Evolutionary conservation across 2,888 invertebrate species (phyloP), one percentile per base, ranked within the genome.

Genomic region (Meghimatium bilineatum): DNA sequence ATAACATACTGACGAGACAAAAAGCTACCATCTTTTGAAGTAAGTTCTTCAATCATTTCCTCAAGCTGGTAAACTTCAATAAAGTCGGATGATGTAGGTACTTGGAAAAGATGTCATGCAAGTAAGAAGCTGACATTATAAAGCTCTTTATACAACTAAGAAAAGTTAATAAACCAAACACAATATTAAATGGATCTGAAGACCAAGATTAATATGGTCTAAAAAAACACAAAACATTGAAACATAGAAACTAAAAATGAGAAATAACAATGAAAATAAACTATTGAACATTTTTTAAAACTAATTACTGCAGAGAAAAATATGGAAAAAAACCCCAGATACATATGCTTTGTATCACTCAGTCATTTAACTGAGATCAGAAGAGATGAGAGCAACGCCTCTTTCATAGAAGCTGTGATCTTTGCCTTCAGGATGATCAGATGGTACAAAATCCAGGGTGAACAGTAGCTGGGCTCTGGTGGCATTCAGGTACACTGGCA

Each of bases 401-500:
- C 99, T 95, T 94, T 99, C 99, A 94, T 99, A 99, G 95, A 99
- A 99, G 85, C 92, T 92, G 93, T 97, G 97, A 93, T 98, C 98
- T 82, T 96, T 97, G 92, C 97, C 97, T 63, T 97, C 97, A n/a
- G 77, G 60, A 92, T 97, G 97, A 76, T 97, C 96, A 77, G 97
- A 97, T 81, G 98, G 96, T 90, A 97, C 96, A 93, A 99, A 95
- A 91, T 99, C 97, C 84, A 99, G 96, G 0, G 98, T 98, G 94
- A 99, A 99, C 87, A 99, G 95, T 85, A 98, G 95, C 94, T 99
- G 99, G 0, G 97, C 96, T 89, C 99, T 96, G 26, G 98, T 98
- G 86, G 98, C 97, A 95, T 99, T 99, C 92, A 99, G 95, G 94
- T 99, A 99, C 85, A 99, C 98, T 0, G 99, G 99, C 90, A 99